Evolutionary conservation across 2,888 invertebrate species (phyloP), one percentile per base, ranked within the genome.

Genomic region (Gymnoscelis rufifasciata): DNA sequence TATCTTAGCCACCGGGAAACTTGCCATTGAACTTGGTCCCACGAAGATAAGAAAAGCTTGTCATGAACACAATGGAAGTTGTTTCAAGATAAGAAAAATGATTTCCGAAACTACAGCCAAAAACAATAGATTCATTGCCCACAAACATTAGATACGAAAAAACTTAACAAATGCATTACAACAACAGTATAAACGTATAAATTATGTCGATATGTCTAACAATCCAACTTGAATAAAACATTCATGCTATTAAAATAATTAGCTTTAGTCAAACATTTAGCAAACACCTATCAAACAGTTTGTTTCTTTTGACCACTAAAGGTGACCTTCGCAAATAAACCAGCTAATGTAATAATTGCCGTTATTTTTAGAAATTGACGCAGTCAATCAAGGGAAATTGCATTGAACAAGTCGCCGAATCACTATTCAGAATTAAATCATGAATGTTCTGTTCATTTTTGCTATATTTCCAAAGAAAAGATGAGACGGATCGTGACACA

Each of bases 261-360:
- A 36, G 31, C 14, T 40, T 28, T 36, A 26, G 12, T 35, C 31
- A 28, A 51, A 11, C 39, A 47, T 60, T 57, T 48, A 33, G 54
- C 43, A 62, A 60, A 56, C 51, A 50, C 51, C 49, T 59, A 51
- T n/a, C n/a, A n/a, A n/a, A n/a, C n/a, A n/a, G n/a, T n/a, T n/a
- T 45, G 54, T 54, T 66, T 60, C 56, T 48, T 44, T 53, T 52
- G 3, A 43, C 30, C 53, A 38, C 29, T 46, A 54, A 59, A 54
- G 55, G 51, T 36, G 27, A 58, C 60, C 72, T 65, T 61, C 63
- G 62, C 57, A 64, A 70, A 61, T 65, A 70, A 73, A 62, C 65
- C 63, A 60, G 60, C 60, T 57, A 59, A 56, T 53, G 54, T 64
- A 60, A 61, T 65, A 61, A 57, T 48, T 47, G 30, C 43, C 43